phyloP scores from a whole-genome alignment of 2,797 vertebrate species.

The Mormyrus proboscirostris region DNA sequence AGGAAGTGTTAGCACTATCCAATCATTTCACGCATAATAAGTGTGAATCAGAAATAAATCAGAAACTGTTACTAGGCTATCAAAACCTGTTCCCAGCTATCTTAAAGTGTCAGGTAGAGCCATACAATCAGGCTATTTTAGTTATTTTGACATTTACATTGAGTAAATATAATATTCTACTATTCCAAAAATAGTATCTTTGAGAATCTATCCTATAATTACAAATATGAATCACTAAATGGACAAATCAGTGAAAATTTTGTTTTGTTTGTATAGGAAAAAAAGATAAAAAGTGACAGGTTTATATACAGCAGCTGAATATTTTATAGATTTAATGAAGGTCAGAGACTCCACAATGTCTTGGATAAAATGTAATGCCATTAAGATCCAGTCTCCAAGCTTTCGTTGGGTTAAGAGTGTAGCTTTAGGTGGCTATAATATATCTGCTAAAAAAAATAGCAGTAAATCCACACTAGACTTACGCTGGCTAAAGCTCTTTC shows the following conservation, averaged over 20 bases:
- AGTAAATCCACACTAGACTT: not conserved
- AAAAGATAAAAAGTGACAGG: not conserved
- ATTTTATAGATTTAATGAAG: not conserved
- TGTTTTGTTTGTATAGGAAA: not conserved
- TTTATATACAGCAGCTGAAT: not conserved
- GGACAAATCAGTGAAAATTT: not conserved
- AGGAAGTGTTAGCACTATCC: constrained; percentile 12
- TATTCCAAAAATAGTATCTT: not conserved
- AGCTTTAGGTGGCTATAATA: not conserved
- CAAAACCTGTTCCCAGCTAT: not conserved
- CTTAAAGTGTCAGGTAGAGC: not conserved
- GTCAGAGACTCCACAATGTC: not conserved
- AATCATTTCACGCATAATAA: constrained; percentile 17
- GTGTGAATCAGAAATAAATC: not conserved
- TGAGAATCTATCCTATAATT: not conserved
- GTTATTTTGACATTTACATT: not conserved
- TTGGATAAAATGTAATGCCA: not conserved
- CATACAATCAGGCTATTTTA: not conserved
- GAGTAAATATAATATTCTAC: not conserved
- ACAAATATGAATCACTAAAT: not conserved
- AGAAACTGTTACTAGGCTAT: not conserved
- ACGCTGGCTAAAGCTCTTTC: not conserved
- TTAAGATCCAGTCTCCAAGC: not conserved
- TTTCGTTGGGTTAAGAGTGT: not conserved
- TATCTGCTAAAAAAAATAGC: not conserved